Percentiles rank a stretch among this genome's conserved stretches.
Conservation (phyloP, 2,888 invertebrate species). For the Sarcophaga caerulescens region DNA sequence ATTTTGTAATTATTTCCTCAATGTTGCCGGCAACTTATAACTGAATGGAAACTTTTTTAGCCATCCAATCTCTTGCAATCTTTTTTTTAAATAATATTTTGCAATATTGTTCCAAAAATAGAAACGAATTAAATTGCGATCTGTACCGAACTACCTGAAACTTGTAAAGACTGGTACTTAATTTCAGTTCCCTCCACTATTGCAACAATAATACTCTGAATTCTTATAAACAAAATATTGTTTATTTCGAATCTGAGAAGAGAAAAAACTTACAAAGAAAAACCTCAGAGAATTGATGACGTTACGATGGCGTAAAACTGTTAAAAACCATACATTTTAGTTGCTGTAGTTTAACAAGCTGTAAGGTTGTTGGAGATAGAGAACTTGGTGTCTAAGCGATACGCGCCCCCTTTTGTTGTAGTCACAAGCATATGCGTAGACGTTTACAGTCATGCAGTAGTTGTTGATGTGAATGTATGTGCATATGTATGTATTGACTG, state of each 20-base stretch:
- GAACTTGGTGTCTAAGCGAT: too few relatives aligned
- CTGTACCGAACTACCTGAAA: neutral
- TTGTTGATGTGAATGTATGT: neutral
- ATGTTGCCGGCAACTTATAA: neutral
- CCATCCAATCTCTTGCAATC: neutral
- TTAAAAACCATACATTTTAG: neutral
- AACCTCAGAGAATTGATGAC: conserved; percentile 21
- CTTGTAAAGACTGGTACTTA: too few relatives aligned
- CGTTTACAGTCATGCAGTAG: neutral
- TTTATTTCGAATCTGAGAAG: neutral
- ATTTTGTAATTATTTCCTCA: neutral
- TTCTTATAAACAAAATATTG: neutral
- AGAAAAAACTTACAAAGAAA: conserved; percentile 19
- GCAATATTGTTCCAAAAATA: neutral
- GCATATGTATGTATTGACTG: neutral
- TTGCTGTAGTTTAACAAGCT: too few relatives aligned
- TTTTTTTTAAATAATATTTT: neutral
- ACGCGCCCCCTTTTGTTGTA: neutral
- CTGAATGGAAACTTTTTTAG: neutral
- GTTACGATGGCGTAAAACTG: conserved; percentile 13
- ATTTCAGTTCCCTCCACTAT: too few relatives aligned
- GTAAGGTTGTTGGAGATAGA: too few relatives aligned
- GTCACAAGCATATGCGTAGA: neutral
- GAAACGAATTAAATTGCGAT: neutral
- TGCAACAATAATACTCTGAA: too few relatives aligned